Percentiles rank a stretch among this genome's conserved stretches.
Conservation (phyloP, 2,113 vertebrate species). For the Sminthopsis crassicaudata region DNA sequence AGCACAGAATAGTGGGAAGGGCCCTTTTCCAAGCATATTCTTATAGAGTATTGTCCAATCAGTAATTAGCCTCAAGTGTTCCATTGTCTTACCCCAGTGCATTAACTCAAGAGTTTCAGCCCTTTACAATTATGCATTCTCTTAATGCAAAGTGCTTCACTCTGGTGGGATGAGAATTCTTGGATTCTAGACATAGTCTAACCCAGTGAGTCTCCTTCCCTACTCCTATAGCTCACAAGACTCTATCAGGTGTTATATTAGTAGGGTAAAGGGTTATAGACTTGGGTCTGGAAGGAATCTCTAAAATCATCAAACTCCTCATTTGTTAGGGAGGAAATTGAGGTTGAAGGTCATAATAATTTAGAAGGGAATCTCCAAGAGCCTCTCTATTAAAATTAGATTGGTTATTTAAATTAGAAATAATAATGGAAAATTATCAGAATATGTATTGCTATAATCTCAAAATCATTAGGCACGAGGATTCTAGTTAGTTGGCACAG, state of each 20-base stretch:
- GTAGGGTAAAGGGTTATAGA: neutral
- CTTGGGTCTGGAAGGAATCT: neutral
- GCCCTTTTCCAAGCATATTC: too few relatives aligned
- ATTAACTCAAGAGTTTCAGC: too few relatives aligned
- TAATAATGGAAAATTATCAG: neutral
- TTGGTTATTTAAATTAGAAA: neutral
- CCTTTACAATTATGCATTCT: too few relatives aligned
- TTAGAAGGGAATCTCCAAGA: neutral
- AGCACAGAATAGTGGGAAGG: too few relatives aligned
- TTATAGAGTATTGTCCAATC: too few relatives aligned
- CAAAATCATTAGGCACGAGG: neutral
- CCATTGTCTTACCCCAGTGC: too few relatives aligned
- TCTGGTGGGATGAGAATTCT: neutral
- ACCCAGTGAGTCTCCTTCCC: neutral
- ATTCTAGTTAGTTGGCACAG: neutral
- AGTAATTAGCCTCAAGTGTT: too few relatives aligned
- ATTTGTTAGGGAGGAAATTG: neutral
- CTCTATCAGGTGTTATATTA: neutral
- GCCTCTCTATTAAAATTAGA: neutral
- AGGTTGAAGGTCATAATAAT: neutral
- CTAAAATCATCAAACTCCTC: neutral
- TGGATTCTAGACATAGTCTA: neutral
- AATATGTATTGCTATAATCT: neutral
- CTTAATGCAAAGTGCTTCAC: neutral
- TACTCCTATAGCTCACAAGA: neutral